phyloP scores from a whole-genome alignment of 2,113 vertebrate species.

The Megaleporinus macrocephalus region DNA sequence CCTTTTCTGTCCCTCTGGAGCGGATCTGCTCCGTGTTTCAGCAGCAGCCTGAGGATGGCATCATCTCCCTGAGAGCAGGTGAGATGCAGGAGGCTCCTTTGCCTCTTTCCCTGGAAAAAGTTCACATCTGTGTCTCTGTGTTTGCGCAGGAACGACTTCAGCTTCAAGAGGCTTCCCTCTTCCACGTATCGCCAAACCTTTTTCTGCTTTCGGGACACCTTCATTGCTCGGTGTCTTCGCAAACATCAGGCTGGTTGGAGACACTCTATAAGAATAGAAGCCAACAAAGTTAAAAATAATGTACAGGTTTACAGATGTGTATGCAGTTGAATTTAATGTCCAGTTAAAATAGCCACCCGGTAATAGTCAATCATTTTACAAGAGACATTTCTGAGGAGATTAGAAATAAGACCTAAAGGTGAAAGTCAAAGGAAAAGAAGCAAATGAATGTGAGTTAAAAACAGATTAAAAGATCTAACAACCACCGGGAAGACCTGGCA shows the following conservation, averaged over 20 bases:
- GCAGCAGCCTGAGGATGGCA: slow-evolving; percentile 74
- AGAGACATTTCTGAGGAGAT: too few relatives aligned
- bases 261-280: neutral
- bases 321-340: too few relatives aligned
- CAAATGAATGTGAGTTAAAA: too few relatives aligned
- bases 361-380: too few relatives aligned
- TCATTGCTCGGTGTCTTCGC: slow-evolving; percentile 43
- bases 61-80: slow-evolving; percentile 78
- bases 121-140: slow-evolving; percentile 78
- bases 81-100: slow-evolving; percentile 78
- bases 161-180: slow-evolving; percentile 74
- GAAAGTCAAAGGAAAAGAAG: too few relatives aligned
- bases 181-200: slow-evolving; percentile 81
- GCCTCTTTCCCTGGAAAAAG: slow-evolving; percentile 71
- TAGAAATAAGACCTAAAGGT: too few relatives aligned
- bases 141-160: slow-evolving; percentile 80
- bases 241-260: neutral
- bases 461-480: too few relatives aligned
- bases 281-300: neutral
- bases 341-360: too few relatives aligned
- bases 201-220: slow-evolving; percentile 74
- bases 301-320: too few relatives aligned
- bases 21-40: slow-evolving; percentile 80
- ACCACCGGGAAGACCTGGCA: too few relatives aligned
- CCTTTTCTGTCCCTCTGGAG: slow-evolving; percentile 75